Conservation (phyloP, 2,888 invertebrate genomes). For the Caradrina kadenii region DNA sequence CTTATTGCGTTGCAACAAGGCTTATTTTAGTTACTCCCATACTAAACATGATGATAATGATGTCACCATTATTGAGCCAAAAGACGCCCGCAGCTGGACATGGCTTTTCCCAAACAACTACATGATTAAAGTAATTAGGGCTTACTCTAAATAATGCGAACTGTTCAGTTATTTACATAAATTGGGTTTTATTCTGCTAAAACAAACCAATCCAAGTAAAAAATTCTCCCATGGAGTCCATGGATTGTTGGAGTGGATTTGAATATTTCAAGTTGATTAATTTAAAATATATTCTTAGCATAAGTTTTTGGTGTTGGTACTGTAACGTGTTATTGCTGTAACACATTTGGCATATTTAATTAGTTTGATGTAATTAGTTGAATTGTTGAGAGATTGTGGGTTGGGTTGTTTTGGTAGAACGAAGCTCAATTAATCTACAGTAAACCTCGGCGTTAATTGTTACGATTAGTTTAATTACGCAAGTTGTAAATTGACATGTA, state of each 20-base stretch:
- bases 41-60: too few species aligned
- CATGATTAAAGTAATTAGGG: not conserved
- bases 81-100: too few species aligned
- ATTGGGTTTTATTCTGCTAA: too few species aligned
- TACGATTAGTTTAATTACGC: slow-evolving; percentile 69
- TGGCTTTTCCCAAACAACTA: too few species aligned
- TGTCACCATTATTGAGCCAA: too few species aligned
- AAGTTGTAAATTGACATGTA: slow-evolving; percentile 67
- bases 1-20: too few species aligned
- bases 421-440: slow-evolving; percentile 23
- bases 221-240: too few species aligned
- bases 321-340: not conserved
- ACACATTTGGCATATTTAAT: not conserved
- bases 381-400: not conserved
- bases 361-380: not conserved
- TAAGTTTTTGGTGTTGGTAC: not conserved
- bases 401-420: not conserved
- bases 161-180: slow-evolving; percentile 22
- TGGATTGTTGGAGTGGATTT: not conserved
- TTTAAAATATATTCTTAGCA: not conserved
- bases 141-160: not conserved
- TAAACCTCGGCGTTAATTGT: slow-evolving; percentile 63
- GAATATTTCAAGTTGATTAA: not conserved
- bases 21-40: too few species aligned
- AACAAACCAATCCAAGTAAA: too few species aligned